Conservation (phyloP, 2,888 invertebrate genomes). For the Drosophila paracracens region DNA sequence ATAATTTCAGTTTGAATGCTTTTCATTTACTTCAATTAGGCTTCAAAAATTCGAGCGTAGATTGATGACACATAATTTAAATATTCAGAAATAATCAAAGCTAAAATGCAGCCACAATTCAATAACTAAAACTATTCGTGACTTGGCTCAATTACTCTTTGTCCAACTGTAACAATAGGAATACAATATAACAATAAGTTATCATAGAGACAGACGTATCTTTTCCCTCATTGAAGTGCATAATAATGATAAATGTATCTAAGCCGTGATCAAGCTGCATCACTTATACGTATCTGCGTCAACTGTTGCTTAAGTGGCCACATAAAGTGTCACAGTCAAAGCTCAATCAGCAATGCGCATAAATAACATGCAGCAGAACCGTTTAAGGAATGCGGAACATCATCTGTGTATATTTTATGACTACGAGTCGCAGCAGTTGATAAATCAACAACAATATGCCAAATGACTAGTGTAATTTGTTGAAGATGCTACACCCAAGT, state of each 20-base stretch:
- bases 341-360: slow-evolving; percentile 61
- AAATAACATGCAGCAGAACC: slow-evolving; percentile 40
- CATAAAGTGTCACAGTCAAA: slow-evolving; percentile 55
- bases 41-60: not conserved
- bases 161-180: not conserved
- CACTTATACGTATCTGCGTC: slow-evolving; percentile 16
- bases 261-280: slow-evolving; percentile 26
- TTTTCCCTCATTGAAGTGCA: not conserved
- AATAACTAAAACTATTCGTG: not conserved
- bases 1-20: not conserved
- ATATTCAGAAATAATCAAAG: not conserved
- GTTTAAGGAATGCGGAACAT: slow-evolving; percentile 67
- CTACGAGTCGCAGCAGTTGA: slow-evolving; percentile 18
- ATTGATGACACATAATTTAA: not conserved
- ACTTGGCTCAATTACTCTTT: not conserved
- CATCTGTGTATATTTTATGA: slow-evolving; percentile 25
- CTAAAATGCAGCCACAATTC: not conserved
- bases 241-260: slow-evolving; percentile 22
- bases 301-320: slow-evolving; percentile 14
- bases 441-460: slow-evolving; percentile 30
- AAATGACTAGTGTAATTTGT: slow-evolving; percentile 12
- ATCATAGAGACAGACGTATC: not conserved
- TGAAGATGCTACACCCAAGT: slow-evolving; percentile 3
- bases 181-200: not conserved
- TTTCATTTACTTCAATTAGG: not conserved